These are phyloP conservation scores for Passerina amoena DNA, from an alignment of 2,113 vertebrate genomes.

Conservation along the genomic window DNA sequence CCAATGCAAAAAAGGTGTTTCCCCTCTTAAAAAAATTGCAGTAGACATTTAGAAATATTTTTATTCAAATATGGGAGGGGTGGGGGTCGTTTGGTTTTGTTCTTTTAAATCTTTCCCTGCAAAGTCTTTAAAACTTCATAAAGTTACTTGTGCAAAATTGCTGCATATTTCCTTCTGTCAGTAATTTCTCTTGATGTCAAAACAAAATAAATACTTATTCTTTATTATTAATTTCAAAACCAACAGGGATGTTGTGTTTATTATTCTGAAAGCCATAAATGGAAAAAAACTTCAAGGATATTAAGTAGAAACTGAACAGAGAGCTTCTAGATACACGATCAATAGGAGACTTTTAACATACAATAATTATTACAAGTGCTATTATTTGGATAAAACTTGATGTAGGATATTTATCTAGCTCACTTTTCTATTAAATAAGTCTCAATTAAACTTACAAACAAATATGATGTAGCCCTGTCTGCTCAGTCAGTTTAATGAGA, in stretches of 20 bases:
- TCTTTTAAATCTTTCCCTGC: constrained; percentile 6
- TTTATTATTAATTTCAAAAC: constrained; percentile 19
- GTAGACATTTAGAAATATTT: not conserved
- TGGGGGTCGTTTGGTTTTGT: not conserved
- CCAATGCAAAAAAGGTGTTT: not conserved
- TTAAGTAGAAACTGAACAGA: not conserved
- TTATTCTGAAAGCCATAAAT: constrained; percentile 12
- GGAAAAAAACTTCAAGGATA: constrained; percentile 7
- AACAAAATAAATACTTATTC: constrained; percentile 27
- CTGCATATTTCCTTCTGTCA: constrained; percentile 15
- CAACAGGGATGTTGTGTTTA: not conserved
- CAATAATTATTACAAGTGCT: not conserved
- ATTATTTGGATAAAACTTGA: not conserved
- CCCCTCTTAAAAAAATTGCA: not conserved
- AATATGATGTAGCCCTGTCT: not conserved
- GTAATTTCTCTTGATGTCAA: constrained; percentile 18
- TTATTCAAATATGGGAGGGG: not conserved
- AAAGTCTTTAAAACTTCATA: not conserved
- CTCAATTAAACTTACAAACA: constrained; percentile 16
- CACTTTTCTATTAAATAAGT: not conserved
- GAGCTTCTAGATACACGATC: not conserved
- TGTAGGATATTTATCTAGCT: not conserved
- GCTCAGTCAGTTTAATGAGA: not conserved
- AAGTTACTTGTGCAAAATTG: not conserved
- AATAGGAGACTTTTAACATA: not conserved